These are phyloP conservation scores for Lepidochitona cinerea DNA, from an alignment of 2,888 invertebrate species.

Conservation along the genomic window DNA sequence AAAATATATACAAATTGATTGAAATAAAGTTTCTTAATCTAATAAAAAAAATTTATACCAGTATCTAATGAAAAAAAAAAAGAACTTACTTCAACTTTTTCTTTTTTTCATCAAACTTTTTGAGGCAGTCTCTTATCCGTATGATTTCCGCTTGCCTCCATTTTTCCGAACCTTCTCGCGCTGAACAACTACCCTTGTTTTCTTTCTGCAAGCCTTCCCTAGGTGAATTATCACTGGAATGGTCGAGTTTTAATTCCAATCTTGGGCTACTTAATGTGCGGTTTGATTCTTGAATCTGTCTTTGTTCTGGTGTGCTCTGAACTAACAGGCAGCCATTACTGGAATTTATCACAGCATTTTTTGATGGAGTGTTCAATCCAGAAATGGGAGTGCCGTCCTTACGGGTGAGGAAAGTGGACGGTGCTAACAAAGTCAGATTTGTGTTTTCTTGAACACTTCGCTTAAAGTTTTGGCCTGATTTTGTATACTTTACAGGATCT, in stretches of 20 bases:
- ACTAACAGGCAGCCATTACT: too few species aligned
- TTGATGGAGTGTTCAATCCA: neutral
- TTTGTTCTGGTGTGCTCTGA: too few species aligned
- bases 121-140: slow-evolving; percentile 49
- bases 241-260: neutral
- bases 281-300: neutral
- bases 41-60: too few species aligned
- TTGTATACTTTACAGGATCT: too few species aligned
- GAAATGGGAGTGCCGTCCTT: neutral
- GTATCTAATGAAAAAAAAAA: too few species aligned
- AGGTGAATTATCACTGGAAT: neutral
- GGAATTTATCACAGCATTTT: too few species aligned
- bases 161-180: neutral
- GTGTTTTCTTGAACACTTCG: too few species aligned
- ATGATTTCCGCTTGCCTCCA: slow-evolving; percentile 5
- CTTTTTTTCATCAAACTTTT: slow-evolving; percentile 50
- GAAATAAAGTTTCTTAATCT: too few species aligned
- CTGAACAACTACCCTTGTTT: neutral
- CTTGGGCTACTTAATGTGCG: neutral
- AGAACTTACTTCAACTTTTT: slow-evolving; percentile 53
- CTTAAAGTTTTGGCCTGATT: too few species aligned
- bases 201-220: neutral
- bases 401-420: neutral
- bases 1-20: too few species aligned
- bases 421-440: neutral